Evolutionary conservation across 2,797 vertebrate genomes (phyloP).

Genomic region (Anguilla megastoma): DNA sequence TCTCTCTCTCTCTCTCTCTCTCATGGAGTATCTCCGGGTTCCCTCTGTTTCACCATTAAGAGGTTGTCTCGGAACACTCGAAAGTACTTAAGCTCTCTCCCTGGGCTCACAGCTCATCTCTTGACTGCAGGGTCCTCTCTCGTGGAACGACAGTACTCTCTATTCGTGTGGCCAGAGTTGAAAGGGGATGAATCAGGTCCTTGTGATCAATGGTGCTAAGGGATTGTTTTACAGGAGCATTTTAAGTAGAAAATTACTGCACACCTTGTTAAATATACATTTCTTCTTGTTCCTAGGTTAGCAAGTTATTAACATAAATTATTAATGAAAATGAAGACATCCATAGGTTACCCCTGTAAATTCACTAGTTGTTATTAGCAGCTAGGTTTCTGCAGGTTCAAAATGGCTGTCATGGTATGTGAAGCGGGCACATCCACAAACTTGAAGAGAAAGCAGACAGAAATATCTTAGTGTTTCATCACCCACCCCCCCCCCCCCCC

Average conservation of each 20-base stretch:
- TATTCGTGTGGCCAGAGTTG: not conserved
- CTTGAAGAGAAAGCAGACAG: no score
- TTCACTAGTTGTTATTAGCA: not conserved
- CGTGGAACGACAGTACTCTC: not conserved
- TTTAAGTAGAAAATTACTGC: not conserved
- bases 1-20: not conserved
- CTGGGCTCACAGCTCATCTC: not conserved
- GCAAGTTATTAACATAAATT: not conserved
- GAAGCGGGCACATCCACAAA: no score
- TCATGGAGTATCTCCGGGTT: not conserved
- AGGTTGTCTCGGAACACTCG: not conserved
- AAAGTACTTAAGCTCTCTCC: not conserved
- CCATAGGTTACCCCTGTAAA: not conserved
- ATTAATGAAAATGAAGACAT: not conserved
- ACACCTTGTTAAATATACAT: not conserved
- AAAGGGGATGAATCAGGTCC: not conserved
- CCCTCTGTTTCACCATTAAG: not conserved
- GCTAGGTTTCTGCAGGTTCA: not conserved
- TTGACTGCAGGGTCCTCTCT: constrained; percentile 1
- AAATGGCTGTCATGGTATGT: not conserved
- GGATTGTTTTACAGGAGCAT: not conserved
- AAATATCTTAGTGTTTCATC: no score
- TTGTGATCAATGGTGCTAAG: not conserved
- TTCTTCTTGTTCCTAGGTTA: not conserved
- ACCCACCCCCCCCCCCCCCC: no score